Percentiles rank a stretch among this genome's conserved stretches.
These are phyloP conservation scores for Eumaeus atala DNA, from an alignment of 1,140 invertebrate genomes.

Conservation along the genomic window DNA sequence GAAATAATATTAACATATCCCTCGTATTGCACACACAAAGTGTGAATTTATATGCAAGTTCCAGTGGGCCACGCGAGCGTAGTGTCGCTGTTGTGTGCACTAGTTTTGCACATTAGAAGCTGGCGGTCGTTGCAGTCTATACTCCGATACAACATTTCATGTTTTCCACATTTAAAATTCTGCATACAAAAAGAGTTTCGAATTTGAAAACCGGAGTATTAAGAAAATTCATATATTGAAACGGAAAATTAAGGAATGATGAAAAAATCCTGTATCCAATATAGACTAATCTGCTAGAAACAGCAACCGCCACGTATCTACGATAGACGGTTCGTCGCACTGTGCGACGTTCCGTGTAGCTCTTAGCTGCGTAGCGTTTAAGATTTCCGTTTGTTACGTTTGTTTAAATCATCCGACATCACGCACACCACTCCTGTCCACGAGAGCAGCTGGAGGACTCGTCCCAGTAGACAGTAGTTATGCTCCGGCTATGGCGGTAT, in stretches of 20 bases:
- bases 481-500: no score
- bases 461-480: no score
- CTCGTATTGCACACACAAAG: no score
- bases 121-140: neutral
- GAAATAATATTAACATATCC: no score
- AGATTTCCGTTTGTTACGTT: slow-evolving; percentile 33
- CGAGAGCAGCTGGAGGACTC: no score
- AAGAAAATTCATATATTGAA: no score
- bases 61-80: neutral
- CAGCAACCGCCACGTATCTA: neutral
- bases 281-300: neutral
- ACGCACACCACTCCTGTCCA: neutral
- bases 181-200: no score
- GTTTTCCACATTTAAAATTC: no score
- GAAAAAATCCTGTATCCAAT: no score
- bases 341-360: slow-evolving; percentile 1
- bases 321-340: neutral
- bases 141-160: neutral
- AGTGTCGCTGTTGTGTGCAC: slow-evolving; percentile 11
- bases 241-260: no score
- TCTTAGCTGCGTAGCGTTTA: slow-evolving; percentile 13
- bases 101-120: neutral
- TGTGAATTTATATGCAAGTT: neutral
- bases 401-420: slow-evolving; percentile 15
- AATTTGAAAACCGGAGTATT: no score